Percentiles rank a stretch among this genome's conserved stretches.
Conservation (phyloP, 2,888 invertebrate genomes). For the Cotesia congregata region DNA sequence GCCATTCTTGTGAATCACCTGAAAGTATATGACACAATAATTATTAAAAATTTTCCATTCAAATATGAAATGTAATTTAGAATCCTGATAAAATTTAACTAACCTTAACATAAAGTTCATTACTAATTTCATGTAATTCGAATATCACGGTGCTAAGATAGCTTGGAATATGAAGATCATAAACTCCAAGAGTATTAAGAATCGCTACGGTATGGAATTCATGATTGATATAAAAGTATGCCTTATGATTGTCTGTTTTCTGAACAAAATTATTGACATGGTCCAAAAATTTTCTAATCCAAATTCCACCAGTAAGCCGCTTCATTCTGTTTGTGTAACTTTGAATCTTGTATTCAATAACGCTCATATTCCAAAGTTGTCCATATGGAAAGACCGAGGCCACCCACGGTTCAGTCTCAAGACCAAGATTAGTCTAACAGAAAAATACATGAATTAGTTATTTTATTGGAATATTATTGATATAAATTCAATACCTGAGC, state of each 20-base stretch:
- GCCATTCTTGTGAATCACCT: neutral
- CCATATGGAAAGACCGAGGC: conserved; percentile 27
- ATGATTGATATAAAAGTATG: conserved; percentile 18
- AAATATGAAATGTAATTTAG: neutral
- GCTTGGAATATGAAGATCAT: conserved; percentile 73
- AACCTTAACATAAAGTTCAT: conserved; percentile 71
- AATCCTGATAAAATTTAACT: neutral
- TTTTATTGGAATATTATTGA: neutral
- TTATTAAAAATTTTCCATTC: neutral
- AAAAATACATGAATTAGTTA: neutral
- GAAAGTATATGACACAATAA: neutral
- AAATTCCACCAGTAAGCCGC: conserved; percentile 26
- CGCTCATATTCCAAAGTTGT: conserved; percentile 19
- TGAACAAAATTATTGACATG: neutral
- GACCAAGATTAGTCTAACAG: conserved; percentile 11
- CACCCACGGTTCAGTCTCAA: conserved; percentile 30
- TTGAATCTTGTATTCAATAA: conserved; percentile 30
- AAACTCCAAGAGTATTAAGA: conserved; percentile 73
- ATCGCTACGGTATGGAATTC: conserved; percentile 70
- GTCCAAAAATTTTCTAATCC: conserved; percentile 33
- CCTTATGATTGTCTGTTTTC: conserved; percentile 71
- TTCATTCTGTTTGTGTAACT: conserved; percentile 27
- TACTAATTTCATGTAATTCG: conserved; percentile 69
- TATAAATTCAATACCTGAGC: conserved; percentile 13
- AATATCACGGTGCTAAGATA: conserved; percentile 73